A percentile compares a stretch with the other conserved stretches of the same genome.
Evolutionary conservation across 2,113 vertebrate species (phyloP).

Genomic region (Oryctolagus cuniculus): DNA sequence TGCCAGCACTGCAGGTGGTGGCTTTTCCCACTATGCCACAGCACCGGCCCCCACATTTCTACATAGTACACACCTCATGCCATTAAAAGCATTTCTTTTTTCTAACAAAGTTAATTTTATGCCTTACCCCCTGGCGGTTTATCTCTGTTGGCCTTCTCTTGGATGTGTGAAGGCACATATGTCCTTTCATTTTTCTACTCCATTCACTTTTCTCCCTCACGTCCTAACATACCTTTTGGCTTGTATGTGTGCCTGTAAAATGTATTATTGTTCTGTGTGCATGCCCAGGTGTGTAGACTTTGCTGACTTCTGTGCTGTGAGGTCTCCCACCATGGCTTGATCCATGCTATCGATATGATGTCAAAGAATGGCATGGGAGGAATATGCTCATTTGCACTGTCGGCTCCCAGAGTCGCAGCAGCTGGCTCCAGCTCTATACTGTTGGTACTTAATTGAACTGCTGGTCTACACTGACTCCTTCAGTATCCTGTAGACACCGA

Average conservation of each 20-base stretch:
- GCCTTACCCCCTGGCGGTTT: neutral
- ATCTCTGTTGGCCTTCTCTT: neutral
- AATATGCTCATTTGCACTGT: accelerated
- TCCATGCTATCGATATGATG: neutral
- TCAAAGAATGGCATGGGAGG: neutral
- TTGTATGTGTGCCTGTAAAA: neutral
- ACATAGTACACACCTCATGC: neutral
- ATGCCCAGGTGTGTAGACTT: neutral
- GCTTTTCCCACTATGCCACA: no score
- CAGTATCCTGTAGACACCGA: neutral
- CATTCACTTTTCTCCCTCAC: neutral
- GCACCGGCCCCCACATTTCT: no score
- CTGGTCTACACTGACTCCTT: neutral
- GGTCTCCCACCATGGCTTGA: neutral
- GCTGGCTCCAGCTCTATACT: neutral
- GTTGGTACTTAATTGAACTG: neutral
- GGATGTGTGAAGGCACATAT: neutral
- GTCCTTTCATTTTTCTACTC: neutral
- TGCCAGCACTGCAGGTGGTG: no score
- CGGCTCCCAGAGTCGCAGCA: neutral
- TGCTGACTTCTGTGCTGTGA: neutral
- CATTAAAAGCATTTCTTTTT: neutral
- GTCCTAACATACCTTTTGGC: neutral
- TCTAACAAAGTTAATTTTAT: neutral
- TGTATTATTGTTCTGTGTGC: neutral